phyloP scores from a whole-genome alignment of 2,888 invertebrate genomes.

The Lasioglossum marginatum region DNA sequence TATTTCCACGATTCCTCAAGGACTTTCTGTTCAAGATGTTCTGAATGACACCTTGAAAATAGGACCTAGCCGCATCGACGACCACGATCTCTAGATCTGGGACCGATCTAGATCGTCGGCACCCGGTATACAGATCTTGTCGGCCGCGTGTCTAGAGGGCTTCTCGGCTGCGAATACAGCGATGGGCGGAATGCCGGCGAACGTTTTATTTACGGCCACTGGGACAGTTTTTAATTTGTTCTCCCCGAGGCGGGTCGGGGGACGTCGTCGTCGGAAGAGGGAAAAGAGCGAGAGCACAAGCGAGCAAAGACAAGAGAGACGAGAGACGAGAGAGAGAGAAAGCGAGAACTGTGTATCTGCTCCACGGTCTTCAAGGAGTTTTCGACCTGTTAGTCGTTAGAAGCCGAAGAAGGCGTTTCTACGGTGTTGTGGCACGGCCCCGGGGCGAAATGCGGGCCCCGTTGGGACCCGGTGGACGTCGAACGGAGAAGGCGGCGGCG shows the following conservation, averaged over 20 bases:
- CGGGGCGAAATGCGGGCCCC: not conserved
- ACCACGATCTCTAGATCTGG: not conserved
- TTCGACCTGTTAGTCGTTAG: conserved; percentile 83
- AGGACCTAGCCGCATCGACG: no score
- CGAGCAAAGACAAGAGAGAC: conserved; percentile 28
- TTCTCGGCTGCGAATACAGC: conserved; percentile 78
- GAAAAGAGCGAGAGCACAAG: conserved; percentile 36
- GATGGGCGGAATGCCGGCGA: conserved; percentile 82
- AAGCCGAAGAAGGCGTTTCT: conserved; percentile 81
- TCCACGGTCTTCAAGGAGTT: conserved; percentile 79
- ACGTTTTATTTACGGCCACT: conserved; percentile 84
- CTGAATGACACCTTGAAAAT: no score
- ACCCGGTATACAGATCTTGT: conserved; percentile 80
- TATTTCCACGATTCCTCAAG: no score
- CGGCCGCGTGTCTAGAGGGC: conserved; percentile 81
- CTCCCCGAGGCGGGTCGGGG: conserved; percentile 76
- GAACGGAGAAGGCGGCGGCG: conserved; percentile 22
- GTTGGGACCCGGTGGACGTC: not conserved
- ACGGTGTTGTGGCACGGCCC: conserved; percentile 72
- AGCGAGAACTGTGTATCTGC: conserved; percentile 29
- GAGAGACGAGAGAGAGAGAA: conserved; percentile 45
- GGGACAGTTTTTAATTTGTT: conserved; percentile 85
- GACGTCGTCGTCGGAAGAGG: conserved; percentile 19
- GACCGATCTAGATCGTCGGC: conserved; percentile 28
- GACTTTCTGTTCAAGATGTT: no score